phyloP scores from a whole-genome alignment of 2,113 vertebrate species.

The Bubo bubo region DNA sequence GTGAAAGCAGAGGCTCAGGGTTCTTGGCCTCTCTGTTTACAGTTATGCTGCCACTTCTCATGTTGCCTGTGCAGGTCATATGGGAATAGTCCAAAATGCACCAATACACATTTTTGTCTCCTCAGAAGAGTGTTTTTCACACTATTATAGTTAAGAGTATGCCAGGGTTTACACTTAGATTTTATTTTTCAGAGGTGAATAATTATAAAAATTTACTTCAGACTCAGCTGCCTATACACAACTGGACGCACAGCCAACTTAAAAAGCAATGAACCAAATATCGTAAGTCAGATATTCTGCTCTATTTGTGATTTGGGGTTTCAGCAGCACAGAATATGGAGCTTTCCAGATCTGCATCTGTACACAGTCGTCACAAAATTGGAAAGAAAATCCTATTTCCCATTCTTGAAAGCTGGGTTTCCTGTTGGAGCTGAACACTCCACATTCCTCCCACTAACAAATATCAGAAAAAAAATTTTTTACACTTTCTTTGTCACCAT shows the following conservation, averaged over 20 bases:
- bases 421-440: background rate
- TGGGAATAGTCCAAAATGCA: slow-evolving; percentile 43
- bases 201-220: background rate
- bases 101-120: background rate
- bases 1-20: slow-evolving; percentile 41
- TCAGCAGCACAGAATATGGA: background rate
- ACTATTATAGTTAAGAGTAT: background rate
- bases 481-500: background rate
- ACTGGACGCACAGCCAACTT: background rate
- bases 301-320: background rate
- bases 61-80: background rate
- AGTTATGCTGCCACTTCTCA: slow-evolving; percentile 44
- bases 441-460: background rate
- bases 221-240: background rate
- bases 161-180: background rate
- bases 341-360: slow-evolving; percentile 12
- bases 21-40: slow-evolving; percentile 59
- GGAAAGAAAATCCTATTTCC: slow-evolving; percentile 11
- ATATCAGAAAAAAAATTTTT: background rate
- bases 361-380: background rate
- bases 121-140: slow-evolving; percentile 41
- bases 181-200: slow-evolving; percentile 20
- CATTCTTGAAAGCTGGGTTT: background rate
- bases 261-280: background rate
- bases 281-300: background rate